Base-by-base conservation (phyloP, 1,140 invertebrate genomes). In the Pachyrhynchus sulphureomaculatus region DNA sequence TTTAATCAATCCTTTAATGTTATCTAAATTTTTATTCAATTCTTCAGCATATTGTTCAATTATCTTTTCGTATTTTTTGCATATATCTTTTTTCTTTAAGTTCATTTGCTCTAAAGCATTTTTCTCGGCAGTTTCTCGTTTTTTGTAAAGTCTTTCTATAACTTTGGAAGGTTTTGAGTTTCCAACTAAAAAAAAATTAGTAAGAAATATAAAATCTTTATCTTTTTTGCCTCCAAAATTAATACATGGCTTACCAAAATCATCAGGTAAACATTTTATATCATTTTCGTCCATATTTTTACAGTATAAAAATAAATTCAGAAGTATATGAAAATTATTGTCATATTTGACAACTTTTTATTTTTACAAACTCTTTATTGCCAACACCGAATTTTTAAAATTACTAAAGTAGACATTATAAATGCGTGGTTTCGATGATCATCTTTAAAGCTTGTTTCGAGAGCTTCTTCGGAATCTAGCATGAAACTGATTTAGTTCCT, bases 161-260 rank as follows among this genome's bases (percentile, higher is more conserved):
- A 32, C 13, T 51, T 32, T 49, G 6, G 56, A 59, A 8, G 56
- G 56, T 42, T 23, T 24, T 9, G 56, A 59, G 4, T 23, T 34
- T 13, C 56, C 56, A 5, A 59, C 56, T 44, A 4, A 17, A 18
- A 39, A 10, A n/a, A n/a, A n/a, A n/a, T n/a, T n/a, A n/a, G n/a
- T n/a, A n/a, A n/a, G n/a, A n/a, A n/a, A n/a, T n/a, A n/a, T n/a
- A n/a, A n/a, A n/a, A n/a, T n/a, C n/a, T n/a, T n/a, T n/a, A n/a
- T n/a, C n/a, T n/a, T n/a, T n/a, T n/a, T n/a, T n/a, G n/a, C n/a
- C n/a, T n/a, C n/a, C 5, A 33, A 33, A 12, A 33, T 5, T 33
- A 6, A 39, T 8, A 39, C 5, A 39, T 13, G 8, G 1, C 36
- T 39, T 39, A 39, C 36, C 36, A 39, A 58, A 58, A 37, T 58